A percentile compares a stretch with the other conserved stretches of the same genome.
Conservation (phyloP, 2,113 vertebrate genomes). For the Peromyscus maniculatus region DNA sequence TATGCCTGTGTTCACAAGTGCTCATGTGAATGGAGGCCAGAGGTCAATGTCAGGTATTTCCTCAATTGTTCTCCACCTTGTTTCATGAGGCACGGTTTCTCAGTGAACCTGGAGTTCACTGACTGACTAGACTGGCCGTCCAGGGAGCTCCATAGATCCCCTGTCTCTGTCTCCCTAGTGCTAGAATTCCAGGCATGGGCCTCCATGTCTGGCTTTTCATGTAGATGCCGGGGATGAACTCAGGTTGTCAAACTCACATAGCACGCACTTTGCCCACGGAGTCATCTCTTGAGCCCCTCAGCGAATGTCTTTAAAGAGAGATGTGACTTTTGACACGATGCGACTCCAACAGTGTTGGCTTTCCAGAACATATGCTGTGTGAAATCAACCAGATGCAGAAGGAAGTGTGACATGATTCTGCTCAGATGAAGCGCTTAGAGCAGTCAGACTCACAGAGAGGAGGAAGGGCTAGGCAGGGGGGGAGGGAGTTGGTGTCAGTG, state of each 20-base stretch:
- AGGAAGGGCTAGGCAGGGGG: not conserved
- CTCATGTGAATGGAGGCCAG: not conserved
- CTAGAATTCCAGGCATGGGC: not conserved
- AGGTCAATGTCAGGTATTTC: not conserved
- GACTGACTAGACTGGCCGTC: not conserved
- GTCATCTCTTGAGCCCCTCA: not conserved
- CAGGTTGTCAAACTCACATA: not conserved
- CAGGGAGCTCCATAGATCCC: not conserved
- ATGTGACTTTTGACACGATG: not conserved
- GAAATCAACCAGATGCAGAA: not conserved
- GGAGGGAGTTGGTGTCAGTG: not conserved
- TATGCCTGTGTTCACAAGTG: not conserved
- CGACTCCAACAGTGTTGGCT: not conserved
- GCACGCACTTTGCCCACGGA: not conserved
- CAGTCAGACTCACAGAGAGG: not conserved
- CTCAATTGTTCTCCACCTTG: not conserved
- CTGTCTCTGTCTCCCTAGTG: not conserved
- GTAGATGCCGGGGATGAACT: not conserved
- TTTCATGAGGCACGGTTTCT: not conserved
- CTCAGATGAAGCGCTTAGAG: not conserved
- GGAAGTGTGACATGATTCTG: not conserved
- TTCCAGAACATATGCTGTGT: not conserved
- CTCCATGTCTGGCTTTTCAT: not conserved
- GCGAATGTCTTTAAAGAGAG: not conserved
- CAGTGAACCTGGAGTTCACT: not conserved